Evolutionary conservation across 2,797 vertebrate species (phyloP).

Genomic region (Epinephelus coioides): DNA sequence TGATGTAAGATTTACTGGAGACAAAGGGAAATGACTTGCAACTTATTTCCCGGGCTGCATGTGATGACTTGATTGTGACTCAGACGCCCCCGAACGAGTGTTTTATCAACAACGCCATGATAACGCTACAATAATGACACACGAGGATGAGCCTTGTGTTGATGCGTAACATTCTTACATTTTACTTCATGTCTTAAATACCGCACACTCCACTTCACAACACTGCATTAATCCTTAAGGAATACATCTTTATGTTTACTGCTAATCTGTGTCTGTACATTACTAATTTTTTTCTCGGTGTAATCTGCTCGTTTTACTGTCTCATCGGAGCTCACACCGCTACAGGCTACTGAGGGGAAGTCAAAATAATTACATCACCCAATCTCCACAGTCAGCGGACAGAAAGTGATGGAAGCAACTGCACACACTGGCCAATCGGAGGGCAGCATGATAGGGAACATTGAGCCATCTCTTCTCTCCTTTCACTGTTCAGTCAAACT

Average conservation of each 20-base stretch:
- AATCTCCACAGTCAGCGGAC: conserved; percentile 65
- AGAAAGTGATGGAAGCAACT: conserved; percentile 60
- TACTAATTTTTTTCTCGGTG: conserved; percentile 24
- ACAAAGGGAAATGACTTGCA: conserved; percentile 47
- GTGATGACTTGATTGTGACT: conserved; percentile 55
- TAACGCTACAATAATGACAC: conserved; percentile 42
- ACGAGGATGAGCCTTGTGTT: conserved; percentile 5
- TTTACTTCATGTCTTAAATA: background rate
- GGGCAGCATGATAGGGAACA: conserved; percentile 23
- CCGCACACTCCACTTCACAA: background rate
- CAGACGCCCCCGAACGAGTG: conserved; percentile 34
- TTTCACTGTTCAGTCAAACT: conserved; percentile 29
- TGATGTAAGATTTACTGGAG: conserved; percentile 30
- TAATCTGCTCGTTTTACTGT: conserved; percentile 43
- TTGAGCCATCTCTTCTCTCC: conserved; percentile 33
- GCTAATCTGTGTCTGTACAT: conserved; percentile 16
- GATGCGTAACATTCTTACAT: background rate
- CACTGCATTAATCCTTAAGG: background rate
- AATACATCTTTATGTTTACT: background rate
- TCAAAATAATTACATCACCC: conserved; percentile 77
- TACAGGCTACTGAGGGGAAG: conserved; percentile 61
- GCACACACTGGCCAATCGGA: conserved; percentile 61
- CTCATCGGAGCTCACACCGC: conserved; percentile 59
- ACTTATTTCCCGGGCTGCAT: conserved; percentile 10
- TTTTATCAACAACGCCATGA: conserved; percentile 40